Base-by-base conservation (phyloP, 2,113 vertebrate species). In the Xenopus tropicalis region DNA sequence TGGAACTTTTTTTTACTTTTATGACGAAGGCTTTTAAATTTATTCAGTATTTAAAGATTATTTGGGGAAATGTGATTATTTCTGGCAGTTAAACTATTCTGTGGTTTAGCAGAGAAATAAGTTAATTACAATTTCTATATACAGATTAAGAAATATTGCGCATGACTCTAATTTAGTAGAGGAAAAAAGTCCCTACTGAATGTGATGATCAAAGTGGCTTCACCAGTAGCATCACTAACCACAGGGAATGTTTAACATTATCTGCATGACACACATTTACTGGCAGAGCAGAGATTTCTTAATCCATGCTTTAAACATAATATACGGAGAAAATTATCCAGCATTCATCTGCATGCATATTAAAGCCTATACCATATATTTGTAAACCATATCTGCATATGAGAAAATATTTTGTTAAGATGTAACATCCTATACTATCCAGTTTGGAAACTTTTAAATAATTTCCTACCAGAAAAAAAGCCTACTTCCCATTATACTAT, bases 211-310 rank as follows among this genome's bases (percentile, higher is more conserved):
- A 59, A 59, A 59, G 57, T 13, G 22, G 11, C 21, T 59, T 59
- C 14, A 24, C 57, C 57, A 59, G 57, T 59, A 59, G 22, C 57
- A 4, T 59, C 22, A 11, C 12, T 59, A 59, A 59, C 57, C 57
- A 59, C 11, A 59, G 57, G 12, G 57, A 59, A 59, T 59, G 57
- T 59, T 57, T 24, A 59, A 24, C 57, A 59, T 59, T 59, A 59
- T 59, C 57, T 59, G 57, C 22, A 24, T 59, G 57, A 59, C 57
- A 59, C 57, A 59, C 57, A 59, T 23, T 22, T 24, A 24, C 22
- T 22, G 14, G 57, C 11, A 59, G 12, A 24, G 57, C 22, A 9
- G 57, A 14, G 2, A 23, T 9, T 59, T 59, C 21, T 23, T 59
- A 59, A 59, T 59, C 57, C 57, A 59, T 23, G 11, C 20, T 54